These are phyloP conservation scores for Drosophila miranda DNA, from an alignment of 1,140 invertebrate species.

Conservation along the genomic window DNA sequence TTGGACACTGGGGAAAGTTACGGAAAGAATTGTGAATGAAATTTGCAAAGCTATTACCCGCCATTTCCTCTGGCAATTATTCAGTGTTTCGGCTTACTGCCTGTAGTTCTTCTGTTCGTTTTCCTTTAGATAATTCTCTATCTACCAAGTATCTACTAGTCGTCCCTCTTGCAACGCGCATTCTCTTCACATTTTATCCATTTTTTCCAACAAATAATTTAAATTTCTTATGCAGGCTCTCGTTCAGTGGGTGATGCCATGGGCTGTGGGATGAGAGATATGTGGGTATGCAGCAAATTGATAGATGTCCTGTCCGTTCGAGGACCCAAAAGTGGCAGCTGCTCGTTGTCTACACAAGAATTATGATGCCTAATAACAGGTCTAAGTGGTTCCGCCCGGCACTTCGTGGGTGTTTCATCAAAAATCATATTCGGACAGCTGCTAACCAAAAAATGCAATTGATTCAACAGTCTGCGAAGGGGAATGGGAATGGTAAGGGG, in stretches of 20 bases:
- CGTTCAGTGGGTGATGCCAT: conserved; percentile 22
- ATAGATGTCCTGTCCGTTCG: conserved; percentile 52
- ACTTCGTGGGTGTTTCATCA: conserved; percentile 36
- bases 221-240: conserved; percentile 58
- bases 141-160: not conserved
- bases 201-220: conserved; percentile 61
- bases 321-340: conserved; percentile 53
- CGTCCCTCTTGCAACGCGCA: too few species aligned
- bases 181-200: not conserved
- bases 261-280: conserved; percentile 14
- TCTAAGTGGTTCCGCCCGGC: conserved; percentile 39
- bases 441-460: conserved; percentile 50
- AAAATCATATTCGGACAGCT: conserved; percentile 43
- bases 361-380: conserved; percentile 58
- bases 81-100: not conserved
- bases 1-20: not conserved
- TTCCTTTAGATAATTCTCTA: not conserved
- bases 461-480: conserved; percentile 28
- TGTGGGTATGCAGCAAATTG: conserved; percentile 60
- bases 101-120: too few species aligned
- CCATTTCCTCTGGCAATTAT: too few species aligned
- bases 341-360: conserved; percentile 45
- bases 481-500: conserved; percentile 1
- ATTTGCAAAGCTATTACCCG: too few species aligned
- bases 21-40: too few species aligned